Base-by-base conservation (phyloP, 2,797 vertebrate species). In the Erpetoichthys calabaricus region DNA sequence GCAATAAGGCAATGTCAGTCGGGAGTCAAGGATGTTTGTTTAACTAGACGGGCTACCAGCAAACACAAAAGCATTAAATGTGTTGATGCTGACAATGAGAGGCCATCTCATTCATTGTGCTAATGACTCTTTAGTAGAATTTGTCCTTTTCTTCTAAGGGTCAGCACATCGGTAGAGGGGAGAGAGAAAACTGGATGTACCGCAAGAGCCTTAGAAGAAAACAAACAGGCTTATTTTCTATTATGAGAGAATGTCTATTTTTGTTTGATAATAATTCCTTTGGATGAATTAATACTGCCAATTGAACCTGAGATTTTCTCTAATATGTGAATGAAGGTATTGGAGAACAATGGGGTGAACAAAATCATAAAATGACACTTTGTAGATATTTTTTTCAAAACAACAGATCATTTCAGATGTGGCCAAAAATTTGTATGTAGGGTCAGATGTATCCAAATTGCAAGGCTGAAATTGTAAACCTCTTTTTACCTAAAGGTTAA, bases 81-180 rank as follows among this genome's bases (percentile, higher is more conserved):
- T 65, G 62, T 67, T 66, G 70, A 68, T 64, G 0, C 0, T 64
- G 71, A 44, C 47, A 52, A 57, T 57, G 57, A 49, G 52, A 64
- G 55, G 53, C 55, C 54, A 52, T 8, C 45, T 47, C 61, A 60
- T 59, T 66, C 5, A 57, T 59, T 54, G 65, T 68, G 64, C 62
- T 65, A 64, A 70, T 64, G 56, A 64, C 62, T 61, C 3, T 56
- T 56, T 45, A 66, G 8, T 47, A 3, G 47, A 45, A 44, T 44
- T 42, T 56, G 60, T 47, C 55, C 60, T 52, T 56, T 54, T 50
- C 69, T 69, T 68, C 67, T 67, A 51, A 45, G 62, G 71, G 72
- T 75, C 68, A 70, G 61, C 41, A 59, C 4, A 44, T 47, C 8
- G 60, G 56, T 59, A 53, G 10, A 58, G 69, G 58, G 53, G 53